Conservation (phyloP, 1,140 invertebrate genomes). For the Leptinotarsa texana region DNA sequence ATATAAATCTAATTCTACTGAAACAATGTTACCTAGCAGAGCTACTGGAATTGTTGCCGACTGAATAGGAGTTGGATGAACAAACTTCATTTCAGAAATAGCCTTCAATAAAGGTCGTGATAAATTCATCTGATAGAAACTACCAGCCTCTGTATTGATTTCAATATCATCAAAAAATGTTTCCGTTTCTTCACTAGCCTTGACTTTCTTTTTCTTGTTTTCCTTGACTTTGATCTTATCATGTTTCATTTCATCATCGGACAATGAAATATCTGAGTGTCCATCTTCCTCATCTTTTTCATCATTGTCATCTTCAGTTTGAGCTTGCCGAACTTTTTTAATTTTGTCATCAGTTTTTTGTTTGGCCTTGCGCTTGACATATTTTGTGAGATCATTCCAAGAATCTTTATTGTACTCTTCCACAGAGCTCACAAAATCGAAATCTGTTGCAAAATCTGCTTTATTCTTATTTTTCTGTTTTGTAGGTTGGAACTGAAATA, state of each 20-base stretch:
- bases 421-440: constrained; percentile 73
- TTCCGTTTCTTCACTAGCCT: constrained; percentile 57
- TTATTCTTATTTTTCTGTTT: constrained; percentile 73
- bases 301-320: constrained; percentile 45
- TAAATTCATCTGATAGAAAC: constrained; percentile 93
- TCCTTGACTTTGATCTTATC: constrained; percentile 65
- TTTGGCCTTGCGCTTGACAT: constrained; percentile 78
- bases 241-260: constrained; percentile 73
- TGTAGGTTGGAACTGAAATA: constrained; percentile 74
- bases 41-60: constrained; percentile 92
- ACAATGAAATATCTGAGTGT: constrained; percentile 59
- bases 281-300: constrained; percentile 45
- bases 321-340: constrained; percentile 62
- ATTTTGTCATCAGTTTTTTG: constrained; percentile 87
- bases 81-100: constrained; percentile 82
- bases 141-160: constrained; percentile 64
- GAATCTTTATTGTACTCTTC: constrained; percentile 79
- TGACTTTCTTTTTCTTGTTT: constrained; percentile 58
- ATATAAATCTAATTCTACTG: constrained; percentile 6
- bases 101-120: constrained; percentile 89
- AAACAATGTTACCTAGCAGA: constrained; percentile 64
- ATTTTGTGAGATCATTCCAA: constrained; percentile 85
- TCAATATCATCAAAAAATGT: constrained; percentile 78
- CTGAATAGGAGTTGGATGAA: constrained; percentile 96
- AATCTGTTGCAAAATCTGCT: constrained; percentile 73